phyloP scores from a whole-genome alignment of 2,113 vertebrate species.

The Oryzias celebensis region DNA sequence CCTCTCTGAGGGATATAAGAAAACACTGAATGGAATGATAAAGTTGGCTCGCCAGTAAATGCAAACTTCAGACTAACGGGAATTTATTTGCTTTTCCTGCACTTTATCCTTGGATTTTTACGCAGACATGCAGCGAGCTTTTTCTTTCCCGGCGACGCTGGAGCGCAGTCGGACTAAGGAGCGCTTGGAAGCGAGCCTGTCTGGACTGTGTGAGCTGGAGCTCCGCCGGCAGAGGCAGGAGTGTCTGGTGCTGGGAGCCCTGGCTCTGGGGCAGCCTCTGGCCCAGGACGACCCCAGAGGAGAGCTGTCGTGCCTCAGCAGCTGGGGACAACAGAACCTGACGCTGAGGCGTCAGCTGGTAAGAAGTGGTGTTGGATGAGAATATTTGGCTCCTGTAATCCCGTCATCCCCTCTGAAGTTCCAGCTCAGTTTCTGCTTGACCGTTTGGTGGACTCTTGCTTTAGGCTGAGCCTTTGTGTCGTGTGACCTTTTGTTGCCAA shows the following conservation, averaged over 20 bases:
- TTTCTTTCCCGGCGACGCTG: constrained; percentile 72
- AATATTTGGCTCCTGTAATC: constrained; percentile 8
- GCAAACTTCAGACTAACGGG: background rate
- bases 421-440: constrained; percentile 28
- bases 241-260: constrained; percentile 75
- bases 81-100: background rate
- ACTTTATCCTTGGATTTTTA: background rate
- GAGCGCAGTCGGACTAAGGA: constrained; percentile 77
- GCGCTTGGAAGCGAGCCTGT: constrained; percentile 76
- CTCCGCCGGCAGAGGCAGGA: constrained; percentile 78
- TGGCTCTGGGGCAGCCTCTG: constrained; percentile 65
- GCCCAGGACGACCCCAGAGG: constrained; percentile 46
- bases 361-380: constrained; percentile 44
- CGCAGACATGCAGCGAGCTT: constrained; percentile 69
- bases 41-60: constrained; percentile 4
- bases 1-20: constrained; percentile 31
- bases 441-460: constrained; percentile 48
- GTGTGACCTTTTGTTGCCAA: constrained; percentile 44
- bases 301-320: constrained; percentile 65
- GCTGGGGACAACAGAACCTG: constrained; percentile 75
- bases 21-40: constrained; percentile 27
- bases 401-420: constrained; percentile 1
- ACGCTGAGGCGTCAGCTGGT: constrained; percentile 80
- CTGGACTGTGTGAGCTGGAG: constrained; percentile 78
- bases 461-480: constrained; percentile 46